Percentiles rank a stretch among this genome's conserved stretches.
Conservation (phyloP, 2,797 vertebrate genomes). For the Carapus acus region DNA sequence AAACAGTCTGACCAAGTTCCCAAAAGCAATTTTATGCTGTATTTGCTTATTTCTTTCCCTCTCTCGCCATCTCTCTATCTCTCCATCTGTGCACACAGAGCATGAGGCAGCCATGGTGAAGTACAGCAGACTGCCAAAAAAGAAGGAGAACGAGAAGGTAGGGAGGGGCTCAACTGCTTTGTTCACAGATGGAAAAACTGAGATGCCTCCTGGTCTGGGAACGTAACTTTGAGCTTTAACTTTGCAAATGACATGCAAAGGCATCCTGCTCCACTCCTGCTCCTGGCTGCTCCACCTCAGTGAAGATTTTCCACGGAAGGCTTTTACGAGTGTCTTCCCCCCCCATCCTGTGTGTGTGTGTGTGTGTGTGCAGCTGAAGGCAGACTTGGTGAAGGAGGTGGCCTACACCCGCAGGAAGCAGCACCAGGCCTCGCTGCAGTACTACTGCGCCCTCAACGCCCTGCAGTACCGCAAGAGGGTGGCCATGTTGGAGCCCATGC, state of each 20-base stretch:
- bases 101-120: slow-evolving; percentile 97
- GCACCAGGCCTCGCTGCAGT: slow-evolving; percentile 92
- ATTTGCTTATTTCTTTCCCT: slow-evolving; percentile 7
- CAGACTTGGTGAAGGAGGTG: slow-evolving; percentile 87
- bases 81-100: slow-evolving; percentile 66
- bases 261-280: slow-evolving; percentile 9
- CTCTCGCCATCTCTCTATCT: not conserved
- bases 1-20: not conserved
- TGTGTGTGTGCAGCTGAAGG: slow-evolving; percentile 76
- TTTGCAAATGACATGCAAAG: slow-evolving; percentile 20
- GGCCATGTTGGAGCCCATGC: slow-evolving; percentile 93
- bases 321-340: slow-evolving; percentile 33
- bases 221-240: too few relatives aligned
- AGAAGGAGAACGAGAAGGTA: slow-evolving; percentile 94
- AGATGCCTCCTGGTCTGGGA: too few relatives aligned
- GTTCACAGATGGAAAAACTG: too few relatives aligned
- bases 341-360: not conserved
- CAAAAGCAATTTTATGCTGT: not conserved
- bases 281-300: not conserved
- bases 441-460: slow-evolving; percentile 94
- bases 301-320: slow-evolving; percentile 31
- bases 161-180: slow-evolving; percentile 13
- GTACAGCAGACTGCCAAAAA: slow-evolving; percentile 94
- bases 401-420: slow-evolving; percentile 89
- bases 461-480: slow-evolving; percentile 92